Conservation (phyloP, 2,113 vertebrate genomes). For the Notarius quadriscutis region DNA sequence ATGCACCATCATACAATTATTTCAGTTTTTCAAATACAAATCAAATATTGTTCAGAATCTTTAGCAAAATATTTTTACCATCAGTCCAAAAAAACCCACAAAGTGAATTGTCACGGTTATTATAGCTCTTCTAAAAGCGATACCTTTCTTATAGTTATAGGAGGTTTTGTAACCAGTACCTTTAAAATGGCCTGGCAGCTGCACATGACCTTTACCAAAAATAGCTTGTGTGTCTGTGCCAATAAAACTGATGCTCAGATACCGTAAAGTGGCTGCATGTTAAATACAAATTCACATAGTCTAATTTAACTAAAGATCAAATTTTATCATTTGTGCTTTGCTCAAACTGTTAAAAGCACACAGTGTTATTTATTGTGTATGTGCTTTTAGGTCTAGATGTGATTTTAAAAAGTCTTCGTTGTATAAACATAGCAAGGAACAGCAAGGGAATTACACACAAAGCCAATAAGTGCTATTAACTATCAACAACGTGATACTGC, state of each 20-base stretch:
- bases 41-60: neutral
- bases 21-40: neutral
- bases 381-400: neutral
- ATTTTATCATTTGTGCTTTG: neutral
- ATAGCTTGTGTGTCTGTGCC: slow-evolving; percentile 25
- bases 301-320: neutral
- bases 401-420: neutral
- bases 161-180: slow-evolving; percentile 22
- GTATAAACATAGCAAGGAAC: neutral
- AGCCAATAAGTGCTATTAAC: neutral
- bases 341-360: neutral
- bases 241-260: neutral
- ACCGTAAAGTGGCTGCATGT: neutral
- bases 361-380: neutral
- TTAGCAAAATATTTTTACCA: too few species aligned
- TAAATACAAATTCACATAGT: neutral
- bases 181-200: slow-evolving; percentile 34
- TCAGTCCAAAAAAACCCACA: too few species aligned
- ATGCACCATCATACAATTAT: neutral
- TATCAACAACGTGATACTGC: neutral
- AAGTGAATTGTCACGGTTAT: neutral
- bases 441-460: neutral
- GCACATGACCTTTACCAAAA: slow-evolving; percentile 50
- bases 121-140: neutral
- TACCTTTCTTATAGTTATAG: neutral